Percentiles rank a stretch among this genome's conserved stretches.
phyloP scores from a whole-genome alignment of 2,888 invertebrate species.

The Odiellus spinosus region DNA sequence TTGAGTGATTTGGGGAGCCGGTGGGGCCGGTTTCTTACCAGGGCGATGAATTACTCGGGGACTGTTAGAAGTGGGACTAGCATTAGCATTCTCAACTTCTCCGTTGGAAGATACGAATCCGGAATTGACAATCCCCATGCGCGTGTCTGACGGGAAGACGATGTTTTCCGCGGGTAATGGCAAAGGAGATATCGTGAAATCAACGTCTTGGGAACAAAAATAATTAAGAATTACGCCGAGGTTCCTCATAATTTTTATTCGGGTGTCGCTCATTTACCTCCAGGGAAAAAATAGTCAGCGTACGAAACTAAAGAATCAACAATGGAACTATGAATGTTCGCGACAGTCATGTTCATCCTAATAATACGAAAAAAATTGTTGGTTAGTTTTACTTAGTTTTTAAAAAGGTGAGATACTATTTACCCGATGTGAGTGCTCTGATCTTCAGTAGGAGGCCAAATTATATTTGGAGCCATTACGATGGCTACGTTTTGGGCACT shows the following conservation, averaged over 20 bases:
- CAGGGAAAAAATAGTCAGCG: conserved; percentile 65
- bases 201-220: no score
- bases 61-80: background rate
- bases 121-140: no score
- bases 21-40: background rate
- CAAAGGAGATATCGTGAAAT: no score
- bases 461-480: conserved; percentile 86
- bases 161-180: no score
- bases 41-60: background rate
- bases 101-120: no score
- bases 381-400: no score
- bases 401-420: conserved; percentile 1
- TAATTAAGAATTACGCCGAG: no score
- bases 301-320: conserved; percentile 66
- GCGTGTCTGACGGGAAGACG: no score
- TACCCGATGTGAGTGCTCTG: conserved; percentile 19
- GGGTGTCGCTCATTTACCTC: no score
- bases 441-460: conserved; percentile 49
- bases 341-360: conserved; percentile 58
- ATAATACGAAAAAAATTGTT: conserved; percentile 1
- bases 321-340: conserved; percentile 62
- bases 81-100: background rate
- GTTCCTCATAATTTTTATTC: no score
- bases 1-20: background rate
- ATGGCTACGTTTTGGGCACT: conserved; percentile 90